Evolutionary conservation across 2,797 vertebrate genomes (phyloP), one percentile per base, ranked within the genome.

Genomic region (Acestrorhynchus altus): DNA sequence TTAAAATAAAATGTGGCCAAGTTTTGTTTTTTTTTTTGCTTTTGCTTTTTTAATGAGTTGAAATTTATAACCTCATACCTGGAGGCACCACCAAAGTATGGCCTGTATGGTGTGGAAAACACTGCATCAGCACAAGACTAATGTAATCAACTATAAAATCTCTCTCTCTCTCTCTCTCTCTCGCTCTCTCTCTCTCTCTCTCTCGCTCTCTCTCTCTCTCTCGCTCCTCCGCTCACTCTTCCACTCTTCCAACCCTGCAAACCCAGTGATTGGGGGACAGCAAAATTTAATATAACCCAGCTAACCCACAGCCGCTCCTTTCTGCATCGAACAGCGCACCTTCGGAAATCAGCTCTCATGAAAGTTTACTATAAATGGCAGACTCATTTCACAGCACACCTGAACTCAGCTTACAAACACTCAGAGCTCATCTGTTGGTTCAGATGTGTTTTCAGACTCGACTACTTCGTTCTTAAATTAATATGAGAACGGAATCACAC

Each of bases 91-190:
- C n/a, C n/a, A n/a, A n/a, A n/a, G 31, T 35, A 35, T 35, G 31
- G 31, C 31, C 31, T 6, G 31, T 35, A 35, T 35, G 31, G 6
- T 35, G 31, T 35, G 31, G 31, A 35, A 35, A 35, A 35, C 31
- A 6, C 31, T 35, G 31, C 31, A 35, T 35, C 2, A 60, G 28
- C 54, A 40, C 12, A 10, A 69, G 74, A 42, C 65, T 28, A 8
- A 22, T 60, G 44, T 61, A 61, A 61, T 69, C 65, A 24, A 65
- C 74, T 52, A 16, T 51, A 26, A 77, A 76, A 69, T 51, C 54
- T 60, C 52, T 35, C 59, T 24, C 66, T 64, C 15, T 60, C 44
- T 64, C 39, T 42, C 18, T 10, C 18, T 20, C 18, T 20, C 9
- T 6, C 8, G n/a, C 18, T 4, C 4, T 59, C 52, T 31, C 57